Conservation (phyloP, 2,797 vertebrate species). For the Squalus acanthias region DNA sequence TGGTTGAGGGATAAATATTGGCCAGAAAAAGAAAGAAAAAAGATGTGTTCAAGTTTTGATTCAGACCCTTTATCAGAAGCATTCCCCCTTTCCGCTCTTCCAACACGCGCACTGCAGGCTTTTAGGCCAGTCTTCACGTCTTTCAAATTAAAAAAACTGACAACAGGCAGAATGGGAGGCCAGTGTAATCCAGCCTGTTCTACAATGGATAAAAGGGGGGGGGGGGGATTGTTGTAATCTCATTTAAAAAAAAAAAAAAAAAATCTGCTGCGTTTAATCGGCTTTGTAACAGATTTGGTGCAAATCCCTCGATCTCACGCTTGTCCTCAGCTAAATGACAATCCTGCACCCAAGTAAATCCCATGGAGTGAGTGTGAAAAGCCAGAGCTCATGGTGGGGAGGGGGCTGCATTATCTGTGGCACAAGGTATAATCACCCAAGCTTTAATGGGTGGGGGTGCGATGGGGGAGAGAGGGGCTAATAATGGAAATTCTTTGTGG, state of each 20-base stretch:
- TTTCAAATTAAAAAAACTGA: background rate
- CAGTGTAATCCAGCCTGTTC: background rate
- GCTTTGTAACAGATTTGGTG: slow-evolving; percentile 2
- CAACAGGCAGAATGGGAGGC: background rate
- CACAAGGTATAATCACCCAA: background rate
- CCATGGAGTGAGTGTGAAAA: background rate
- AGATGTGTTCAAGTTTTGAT: background rate
- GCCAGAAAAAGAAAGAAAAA: background rate
- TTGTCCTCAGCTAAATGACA: background rate
- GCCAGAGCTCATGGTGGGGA: background rate
- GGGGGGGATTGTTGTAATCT: background rate
- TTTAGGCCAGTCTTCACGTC: background rate
- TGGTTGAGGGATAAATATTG: too few species aligned
- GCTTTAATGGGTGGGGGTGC: slow-evolving; percentile 41
- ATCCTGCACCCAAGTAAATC: background rate
- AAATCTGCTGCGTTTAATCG: background rate
- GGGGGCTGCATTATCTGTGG: background rate
- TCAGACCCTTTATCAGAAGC: background rate
- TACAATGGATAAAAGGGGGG: background rate
- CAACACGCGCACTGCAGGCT: background rate
- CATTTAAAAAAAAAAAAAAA: background rate
- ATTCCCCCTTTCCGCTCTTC: background rate
- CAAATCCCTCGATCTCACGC: background rate
- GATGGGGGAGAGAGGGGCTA: slow-evolving; percentile 25
- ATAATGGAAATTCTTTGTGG: background rate